Evolutionary conservation across 2,888 invertebrate genomes (phyloP).

Genomic region (Eristalis intricaria): DNA sequence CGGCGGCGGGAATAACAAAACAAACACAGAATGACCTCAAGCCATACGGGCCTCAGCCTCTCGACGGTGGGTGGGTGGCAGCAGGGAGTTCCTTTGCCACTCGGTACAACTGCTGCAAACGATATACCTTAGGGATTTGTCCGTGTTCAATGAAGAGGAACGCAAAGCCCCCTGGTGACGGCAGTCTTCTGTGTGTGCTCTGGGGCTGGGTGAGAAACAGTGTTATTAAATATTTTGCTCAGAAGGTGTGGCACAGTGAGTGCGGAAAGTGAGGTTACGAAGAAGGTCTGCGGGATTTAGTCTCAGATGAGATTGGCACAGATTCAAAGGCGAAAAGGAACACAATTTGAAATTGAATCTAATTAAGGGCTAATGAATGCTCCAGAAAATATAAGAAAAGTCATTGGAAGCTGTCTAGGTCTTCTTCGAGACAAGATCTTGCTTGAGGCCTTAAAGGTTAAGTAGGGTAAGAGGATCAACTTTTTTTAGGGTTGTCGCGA

Average conservation of each 20-base stretch:
- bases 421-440: too few relatives aligned
- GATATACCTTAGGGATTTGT: conserved; percentile 53
- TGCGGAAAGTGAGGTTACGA: background rate
- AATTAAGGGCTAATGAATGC: too few relatives aligned
- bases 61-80: conserved; percentile 11
- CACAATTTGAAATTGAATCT: too few relatives aligned
- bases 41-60: conserved; percentile 52
- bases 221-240: conserved; percentile 54
- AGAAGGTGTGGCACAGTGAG: conserved; percentile 39
- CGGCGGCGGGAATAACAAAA: conserved; percentile 25
- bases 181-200: background rate
- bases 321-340: too few relatives aligned
- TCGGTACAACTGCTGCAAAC: conserved; percentile 35
- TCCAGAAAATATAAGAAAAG: too few relatives aligned
- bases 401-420: too few relatives aligned
- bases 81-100: background rate
- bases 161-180: conserved; percentile 30
- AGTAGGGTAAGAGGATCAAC: too few relatives aligned
- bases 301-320: too few relatives aligned
- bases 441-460: too few relatives aligned
- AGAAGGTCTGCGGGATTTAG: background rate
- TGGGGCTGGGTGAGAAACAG: conserved; percentile 11
- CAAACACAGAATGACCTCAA: conserved; percentile 57
- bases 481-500: too few relatives aligned
- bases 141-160: conserved; percentile 41